Percentiles rank a stretch among this genome's conserved stretches.
phyloP scores from a whole-genome alignment of 2,888 invertebrate genomes.

The Tenthredo mesomela region DNA sequence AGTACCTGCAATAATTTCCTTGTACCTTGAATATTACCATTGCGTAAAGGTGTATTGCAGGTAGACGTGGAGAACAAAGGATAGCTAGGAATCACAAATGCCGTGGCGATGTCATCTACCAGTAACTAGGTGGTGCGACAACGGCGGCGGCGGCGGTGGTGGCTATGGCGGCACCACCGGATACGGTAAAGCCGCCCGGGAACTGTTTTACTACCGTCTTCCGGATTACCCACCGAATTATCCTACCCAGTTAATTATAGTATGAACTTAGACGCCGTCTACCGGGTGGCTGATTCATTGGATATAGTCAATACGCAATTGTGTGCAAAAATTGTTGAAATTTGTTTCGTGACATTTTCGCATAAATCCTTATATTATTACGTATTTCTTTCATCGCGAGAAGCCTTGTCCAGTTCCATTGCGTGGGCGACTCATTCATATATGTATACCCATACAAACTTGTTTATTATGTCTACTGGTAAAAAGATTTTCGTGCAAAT shows the following conservation, averaged over 20 bases:
- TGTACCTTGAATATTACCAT: neutral
- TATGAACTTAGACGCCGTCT: slow-evolving; percentile 9
- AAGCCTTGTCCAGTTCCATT: neutral
- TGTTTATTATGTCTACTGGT: neutral
- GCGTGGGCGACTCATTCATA: slow-evolving; percentile 14
- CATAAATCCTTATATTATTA: neutral
- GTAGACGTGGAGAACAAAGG: slow-evolving; percentile 40
- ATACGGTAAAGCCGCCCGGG: slow-evolving; percentile 62
- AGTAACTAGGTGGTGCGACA: slow-evolving; percentile 65
- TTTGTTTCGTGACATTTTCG: neutral
- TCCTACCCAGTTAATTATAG: slow-evolving; percentile 33
- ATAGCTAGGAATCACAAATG: slow-evolving; percentile 63
- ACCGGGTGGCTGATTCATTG: neutral
- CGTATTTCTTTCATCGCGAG: neutral
- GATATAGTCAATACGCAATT: neutral
- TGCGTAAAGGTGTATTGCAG: neutral
- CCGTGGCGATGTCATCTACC: slow-evolving; percentile 67
- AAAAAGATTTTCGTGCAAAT: slow-evolving; percentile 4
- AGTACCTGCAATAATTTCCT: neutral
- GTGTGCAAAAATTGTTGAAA: neutral
- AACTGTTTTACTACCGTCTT: slow-evolving; percentile 71
- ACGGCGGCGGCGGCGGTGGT: slow-evolving; percentile 61
- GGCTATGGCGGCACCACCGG: slow-evolving; percentile 66
- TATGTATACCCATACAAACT: too few species aligned
- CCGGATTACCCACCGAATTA: slow-evolving; percentile 63